Evolutionary conservation across 1,140 invertebrate genomes (phyloP), one percentile per base, ranked within the genome.

Genomic region (Sitodiplosis mosellana): DNA sequence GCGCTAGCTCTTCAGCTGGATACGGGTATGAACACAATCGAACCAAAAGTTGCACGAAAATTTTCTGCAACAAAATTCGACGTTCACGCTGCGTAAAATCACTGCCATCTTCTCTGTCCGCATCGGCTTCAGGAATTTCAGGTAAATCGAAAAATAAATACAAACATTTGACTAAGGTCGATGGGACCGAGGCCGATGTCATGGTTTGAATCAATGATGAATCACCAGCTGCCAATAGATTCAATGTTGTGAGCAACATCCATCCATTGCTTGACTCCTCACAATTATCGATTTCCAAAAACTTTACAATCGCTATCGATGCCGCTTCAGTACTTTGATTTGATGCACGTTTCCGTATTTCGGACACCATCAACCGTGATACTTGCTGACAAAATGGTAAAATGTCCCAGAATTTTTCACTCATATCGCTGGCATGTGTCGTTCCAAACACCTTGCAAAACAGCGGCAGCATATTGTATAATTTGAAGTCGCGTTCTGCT

Each of bases 131-230:
- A 47, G 87, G 86, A 67, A 88, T 80, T 67, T 83, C 80, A 37
- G 94, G 92, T 42, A 99, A 70, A 71, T 99, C 95, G 69, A 98
- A 98, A 67, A 99, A 99, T 49, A 99, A 69, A 65, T 99, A 99
- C 33, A 99, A 71, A 71, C 94, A 97, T 74, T 98, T 99, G 5
- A 98, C 93, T 57, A 99, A 70, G 27, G 95, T 99, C 49, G 91
- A 97, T 34, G 95, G 94, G 52, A 99, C 81, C 18, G 89, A 83
- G 43, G 87, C 86, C 44, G 86, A 83, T 47, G 92, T 94, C 87
- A 98, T 94, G 34, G 93, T 83, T 81, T 92, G 78, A 56, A 87
- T 78, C 17, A 87, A 62, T 15, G 77, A 75, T 5, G 78, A 69
- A 64, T 88, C 83, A 45, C 87, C 87, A 51, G 85, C 85, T 48